Evolutionary conservation across 2,888 invertebrate genomes (phyloP).

Genomic region (Encarsia formosa): DNA sequence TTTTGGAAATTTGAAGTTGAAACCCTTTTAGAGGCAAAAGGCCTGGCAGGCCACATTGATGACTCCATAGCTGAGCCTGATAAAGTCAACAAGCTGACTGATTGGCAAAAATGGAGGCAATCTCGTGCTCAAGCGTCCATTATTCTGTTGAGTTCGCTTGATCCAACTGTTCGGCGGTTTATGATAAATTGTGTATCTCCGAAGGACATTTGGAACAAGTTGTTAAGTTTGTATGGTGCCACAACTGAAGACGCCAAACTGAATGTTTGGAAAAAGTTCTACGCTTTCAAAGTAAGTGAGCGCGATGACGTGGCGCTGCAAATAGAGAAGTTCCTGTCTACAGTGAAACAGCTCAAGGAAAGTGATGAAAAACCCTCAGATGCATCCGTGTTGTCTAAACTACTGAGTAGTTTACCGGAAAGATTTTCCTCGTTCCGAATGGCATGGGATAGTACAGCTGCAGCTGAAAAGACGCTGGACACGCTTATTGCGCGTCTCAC

Average conservation of each 20-base stretch:
- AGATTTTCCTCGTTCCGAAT: constrained; percentile 13
- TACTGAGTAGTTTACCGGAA: constrained; percentile 12
- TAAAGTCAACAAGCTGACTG: neutral
- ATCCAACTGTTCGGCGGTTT: constrained; percentile 6
- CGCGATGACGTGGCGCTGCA: neutral
- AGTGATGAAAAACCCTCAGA: constrained; percentile 8
- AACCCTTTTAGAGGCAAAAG: constrained; percentile 2
- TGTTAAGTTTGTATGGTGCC: constrained; percentile 23
- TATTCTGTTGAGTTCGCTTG: constrained; percentile 12
- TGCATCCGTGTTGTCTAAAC: constrained; percentile 6
- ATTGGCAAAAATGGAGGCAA: constrained; percentile 18
- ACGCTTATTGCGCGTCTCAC: neutral
- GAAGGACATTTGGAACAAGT: constrained; percentile 22
- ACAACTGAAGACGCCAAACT: constrained; percentile 24
- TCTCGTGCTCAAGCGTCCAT: constrained; percentile 1
- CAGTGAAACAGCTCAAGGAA: constrained; percentile 1
- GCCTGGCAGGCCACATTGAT: constrained; percentile 1
- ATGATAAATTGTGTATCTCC: constrained; percentile 12
- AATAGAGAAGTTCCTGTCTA: neutral
- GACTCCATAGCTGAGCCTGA: neutral
- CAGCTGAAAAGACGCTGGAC: constrained; percentile 8
- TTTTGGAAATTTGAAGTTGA: constrained; percentile 4
- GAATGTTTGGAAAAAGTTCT: constrained; percentile 18
- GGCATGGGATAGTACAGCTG: constrained; percentile 18
- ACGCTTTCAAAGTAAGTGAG: neutral